These are phyloP conservation scores for Perognathus longimembris DNA, from an alignment of 2,113 vertebrate genomes.

Conservation along the genomic window DNA sequence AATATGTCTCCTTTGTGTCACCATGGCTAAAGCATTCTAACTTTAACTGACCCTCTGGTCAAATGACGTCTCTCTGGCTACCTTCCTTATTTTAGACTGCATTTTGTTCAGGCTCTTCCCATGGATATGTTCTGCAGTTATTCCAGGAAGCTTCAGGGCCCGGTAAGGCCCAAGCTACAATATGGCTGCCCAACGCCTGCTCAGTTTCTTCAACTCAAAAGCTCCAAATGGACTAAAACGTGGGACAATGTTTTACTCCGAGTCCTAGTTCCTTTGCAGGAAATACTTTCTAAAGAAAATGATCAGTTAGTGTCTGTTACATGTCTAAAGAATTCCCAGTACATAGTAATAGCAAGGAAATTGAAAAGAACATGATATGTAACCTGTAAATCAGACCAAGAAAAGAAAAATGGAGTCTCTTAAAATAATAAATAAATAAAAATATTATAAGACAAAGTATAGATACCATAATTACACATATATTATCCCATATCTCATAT, in stretches of 20 bases:
- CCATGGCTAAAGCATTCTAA: too few species aligned
- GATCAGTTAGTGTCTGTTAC: neutral
- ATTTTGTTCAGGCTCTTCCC: too few species aligned
- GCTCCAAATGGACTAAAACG: neutral
- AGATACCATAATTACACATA: neutral
- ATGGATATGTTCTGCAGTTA: too few species aligned
- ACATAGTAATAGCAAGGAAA: neutral
- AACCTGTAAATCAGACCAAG: neutral
- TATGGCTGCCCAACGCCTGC: too few species aligned
- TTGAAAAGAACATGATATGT: slow-evolving; percentile 9
- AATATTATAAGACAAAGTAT: neutral
- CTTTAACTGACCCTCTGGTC: too few species aligned
- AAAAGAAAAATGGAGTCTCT: neutral
- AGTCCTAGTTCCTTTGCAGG: neutral
- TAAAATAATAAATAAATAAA: neutral
- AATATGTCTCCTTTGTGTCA: too few species aligned
- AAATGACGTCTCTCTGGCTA: too few species aligned
- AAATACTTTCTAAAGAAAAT: neutral
- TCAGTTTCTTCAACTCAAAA: rapidly evolving
- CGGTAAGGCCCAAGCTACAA: too few species aligned
- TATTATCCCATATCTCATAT: neutral
- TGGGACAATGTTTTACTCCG: neutral
- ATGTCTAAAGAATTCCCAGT: neutral
- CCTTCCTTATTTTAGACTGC: too few species aligned
- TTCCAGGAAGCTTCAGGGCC: too few species aligned